Conservation (phyloP, 2,113 vertebrate genomes). For the Gymnobelideus leadbeateri region DNA sequence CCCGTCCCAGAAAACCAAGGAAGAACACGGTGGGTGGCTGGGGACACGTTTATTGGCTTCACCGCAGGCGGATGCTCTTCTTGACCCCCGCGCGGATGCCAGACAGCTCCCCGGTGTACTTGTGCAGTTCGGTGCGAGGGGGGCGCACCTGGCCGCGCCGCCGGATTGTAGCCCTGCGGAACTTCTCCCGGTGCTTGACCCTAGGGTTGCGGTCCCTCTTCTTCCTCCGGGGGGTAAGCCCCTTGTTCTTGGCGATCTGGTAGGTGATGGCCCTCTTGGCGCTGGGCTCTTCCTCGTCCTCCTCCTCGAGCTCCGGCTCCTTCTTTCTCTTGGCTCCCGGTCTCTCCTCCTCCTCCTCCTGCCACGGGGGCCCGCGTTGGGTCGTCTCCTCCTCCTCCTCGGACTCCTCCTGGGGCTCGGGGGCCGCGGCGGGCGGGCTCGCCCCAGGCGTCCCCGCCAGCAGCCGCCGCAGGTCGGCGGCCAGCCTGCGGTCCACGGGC, state of each 20-base stretch:
- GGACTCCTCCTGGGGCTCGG: conserved; percentile 21
- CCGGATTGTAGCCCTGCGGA: conserved; percentile 93
- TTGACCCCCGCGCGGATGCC: conserved; percentile 97
- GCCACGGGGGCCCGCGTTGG: no score
- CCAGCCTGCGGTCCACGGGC: conserved; percentile 88
- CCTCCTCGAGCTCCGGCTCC: neutral
- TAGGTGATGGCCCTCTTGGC: conserved; percentile 86
- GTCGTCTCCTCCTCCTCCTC: conserved; percentile 89
- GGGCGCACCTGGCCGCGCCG: conserved; percentile 96
- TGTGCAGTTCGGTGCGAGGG: conserved; percentile 88
- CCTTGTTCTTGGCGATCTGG: conserved; percentile 89
- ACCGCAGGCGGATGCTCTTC: conserved; percentile 95
- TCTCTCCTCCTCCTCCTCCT: conserved; percentile 86
- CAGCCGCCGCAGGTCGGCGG: conserved; percentile 84
- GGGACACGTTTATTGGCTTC: conserved; percentile 49
- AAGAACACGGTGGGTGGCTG: no score
- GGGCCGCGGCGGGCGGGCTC: no score
- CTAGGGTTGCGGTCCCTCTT: conserved; percentile 97
- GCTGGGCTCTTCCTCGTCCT: conserved; percentile 1
- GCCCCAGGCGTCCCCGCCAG: no score
- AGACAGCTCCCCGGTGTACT: conserved; percentile 92
- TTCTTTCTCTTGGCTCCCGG: conserved; percentile 80
- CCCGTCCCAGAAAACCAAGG: no score
- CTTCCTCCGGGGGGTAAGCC: conserved; percentile 95
- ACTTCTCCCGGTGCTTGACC: conserved; percentile 97